Base-by-base conservation (phyloP, 1,140 invertebrate genomes). In the Nautilus pompilius region DNA sequence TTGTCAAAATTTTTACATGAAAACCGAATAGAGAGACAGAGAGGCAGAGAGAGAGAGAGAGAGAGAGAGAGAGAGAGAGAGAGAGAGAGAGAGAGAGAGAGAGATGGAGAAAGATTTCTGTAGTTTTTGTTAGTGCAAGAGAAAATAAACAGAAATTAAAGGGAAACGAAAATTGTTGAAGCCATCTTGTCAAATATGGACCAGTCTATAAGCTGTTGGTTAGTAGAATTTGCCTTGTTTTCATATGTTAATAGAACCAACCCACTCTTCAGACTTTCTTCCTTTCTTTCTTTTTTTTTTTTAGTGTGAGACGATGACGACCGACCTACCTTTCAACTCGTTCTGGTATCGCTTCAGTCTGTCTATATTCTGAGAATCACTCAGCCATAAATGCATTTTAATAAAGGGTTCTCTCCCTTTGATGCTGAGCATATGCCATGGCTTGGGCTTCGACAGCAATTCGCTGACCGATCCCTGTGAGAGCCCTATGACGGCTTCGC, bases 371-470 rank as follows among this genome's bases (percentile, higher is more conserved):
- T 93, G 90, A 10, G 94, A 89, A 78, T 99, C 96, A 67, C 91
- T 92, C 10, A 99, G 84, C 96, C 96, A 99, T 26, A 97, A 82
- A 79, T 98, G 95, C 96, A 99, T 99, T 63, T 96, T 87, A 65
- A 98, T 96, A 84, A 98, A 99, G 0, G 96, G 96, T 81, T 99
- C 96, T 30, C 96, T 86, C 0, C 96, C 96, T 82, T 99, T 99
- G 78, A 98, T 96, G 72, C 94, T 97, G 6, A 99, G 87, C 95
- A 98, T 97, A 77, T 97, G 94, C 96, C 96, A 99, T 0, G 96
- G 96, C 78, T 98, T 98, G 1, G 96, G 96, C 83, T 99, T 98
- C 51, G 95, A 97, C 0, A 99, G 85, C 17, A 99, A 83, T 83
- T 99, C 96, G 76, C 93, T 96, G 0, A 98, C 96, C 0, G 95